Percentiles rank a stretch among this genome's conserved stretches.
These are phyloP conservation scores for Nyctalus aviator DNA, from an alignment of 2,797 vertebrate species.

Conservation along the genomic window DNA sequence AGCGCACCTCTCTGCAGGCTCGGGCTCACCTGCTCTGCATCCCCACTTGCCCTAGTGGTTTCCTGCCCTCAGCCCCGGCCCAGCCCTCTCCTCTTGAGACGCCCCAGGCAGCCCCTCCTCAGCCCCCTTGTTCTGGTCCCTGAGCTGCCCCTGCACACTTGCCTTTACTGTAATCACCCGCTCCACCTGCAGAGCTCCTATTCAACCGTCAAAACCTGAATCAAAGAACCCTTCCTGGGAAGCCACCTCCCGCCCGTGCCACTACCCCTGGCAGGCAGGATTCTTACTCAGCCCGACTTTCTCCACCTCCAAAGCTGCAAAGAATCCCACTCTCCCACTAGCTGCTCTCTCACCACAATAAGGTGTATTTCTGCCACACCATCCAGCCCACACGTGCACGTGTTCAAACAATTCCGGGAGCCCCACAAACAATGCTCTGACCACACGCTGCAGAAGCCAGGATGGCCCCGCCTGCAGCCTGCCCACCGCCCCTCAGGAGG, in stretches of 20 bases:
- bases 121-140: rapidly evolving
- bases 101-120: not conserved
- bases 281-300: not conserved
- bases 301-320: not conserved
- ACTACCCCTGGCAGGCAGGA: rapidly evolving
- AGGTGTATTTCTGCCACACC: rapidly evolving
- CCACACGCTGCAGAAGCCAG: rapidly evolving
- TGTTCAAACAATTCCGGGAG: not conserved
- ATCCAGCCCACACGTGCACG: rapidly evolving
- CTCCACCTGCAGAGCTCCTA: not conserved
- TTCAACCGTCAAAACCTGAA: not conserved
- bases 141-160: not conserved
- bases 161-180: not conserved
- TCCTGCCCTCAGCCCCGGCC: rapidly evolving
- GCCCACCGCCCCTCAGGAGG: not conserved
- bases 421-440: not conserved
- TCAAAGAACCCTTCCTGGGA: not conserved
- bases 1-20: not conserved
- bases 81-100: not conserved
- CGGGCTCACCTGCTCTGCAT: not conserved
- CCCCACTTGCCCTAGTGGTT: not conserved
- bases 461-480: not conserved
- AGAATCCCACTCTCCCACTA: rapidly evolving
- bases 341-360: not conserved
- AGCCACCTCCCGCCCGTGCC: rapidly evolving